Conservation (phyloP, 2,888 invertebrate genomes). For the Drosophila ustulata region DNA sequence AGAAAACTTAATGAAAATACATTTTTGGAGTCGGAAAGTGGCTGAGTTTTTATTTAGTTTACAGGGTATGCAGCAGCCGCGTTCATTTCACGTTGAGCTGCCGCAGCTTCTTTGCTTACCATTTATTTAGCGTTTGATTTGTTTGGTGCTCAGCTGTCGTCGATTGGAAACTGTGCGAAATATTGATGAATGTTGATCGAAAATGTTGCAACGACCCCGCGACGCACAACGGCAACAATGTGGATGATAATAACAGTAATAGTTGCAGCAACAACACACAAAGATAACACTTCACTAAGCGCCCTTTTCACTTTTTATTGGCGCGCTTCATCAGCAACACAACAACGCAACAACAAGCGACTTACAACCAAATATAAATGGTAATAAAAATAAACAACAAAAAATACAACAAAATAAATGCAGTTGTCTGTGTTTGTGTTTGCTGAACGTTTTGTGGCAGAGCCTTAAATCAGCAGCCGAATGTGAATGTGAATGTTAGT, state of each 20-base stretch:
- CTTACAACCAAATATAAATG: constrained; percentile 2
- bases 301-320: constrained; percentile 54
- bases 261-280: constrained; percentile 14
- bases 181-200: constrained; percentile 23
- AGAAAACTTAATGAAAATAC: too few species aligned
- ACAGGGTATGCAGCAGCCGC: not conserved
- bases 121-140: not conserved
- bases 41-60: not conserved
- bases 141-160: constrained; percentile 2
- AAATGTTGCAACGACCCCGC: constrained; percentile 15
- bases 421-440: constrained; percentile 7
- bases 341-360: not conserved
- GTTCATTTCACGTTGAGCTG: too few species aligned
- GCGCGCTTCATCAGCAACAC: constrained; percentile 17
- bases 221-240: not conserved
- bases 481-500: constrained; percentile 14
- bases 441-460: constrained; percentile 12
- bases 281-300: constrained; percentile 40
- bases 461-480: not conserved
- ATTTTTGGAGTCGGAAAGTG: too few species aligned
- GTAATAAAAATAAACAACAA: constrained; percentile 13
- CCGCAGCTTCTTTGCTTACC: constrained; percentile 8
- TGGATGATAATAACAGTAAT: not conserved
- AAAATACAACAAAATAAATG: constrained; percentile 2
- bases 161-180: constrained; percentile 32